These are phyloP conservation scores for Cyprinus carpio DNA, from an alignment of 2,113 vertebrate species.

Conservation along the genomic window DNA sequence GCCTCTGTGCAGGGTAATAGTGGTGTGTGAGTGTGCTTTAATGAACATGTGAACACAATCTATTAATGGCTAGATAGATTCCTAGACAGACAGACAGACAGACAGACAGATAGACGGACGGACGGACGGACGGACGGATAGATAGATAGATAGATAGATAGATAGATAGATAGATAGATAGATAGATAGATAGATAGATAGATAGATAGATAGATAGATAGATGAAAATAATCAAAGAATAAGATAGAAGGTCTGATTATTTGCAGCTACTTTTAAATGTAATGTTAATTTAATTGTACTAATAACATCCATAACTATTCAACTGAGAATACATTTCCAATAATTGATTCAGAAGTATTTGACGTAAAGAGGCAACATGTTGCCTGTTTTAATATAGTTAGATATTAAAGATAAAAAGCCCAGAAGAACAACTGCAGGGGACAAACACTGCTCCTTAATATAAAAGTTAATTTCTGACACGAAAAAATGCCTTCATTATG, in stretches of 20 bases:
- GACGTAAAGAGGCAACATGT: not conserved
- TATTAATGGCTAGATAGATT: not conserved
- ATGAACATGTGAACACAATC: not conserved
- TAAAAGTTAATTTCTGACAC: conserved; percentile 19
- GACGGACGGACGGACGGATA: too few relatives aligned
- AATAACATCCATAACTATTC: not conserved
- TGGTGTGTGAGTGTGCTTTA: not conserved
- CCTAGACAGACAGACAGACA: not conserved
- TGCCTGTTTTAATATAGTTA: not conserved
- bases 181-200: too few relatives aligned
- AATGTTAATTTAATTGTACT: not conserved
- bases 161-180: too few relatives aligned
- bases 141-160: too few relatives aligned
- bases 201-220: too few relatives aligned
- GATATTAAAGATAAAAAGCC: conserved; percentile 6
- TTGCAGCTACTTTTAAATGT: not conserved
- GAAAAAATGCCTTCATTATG: conserved; percentile 32
- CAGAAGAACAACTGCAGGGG: conserved; percentile 1
- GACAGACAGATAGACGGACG: too few relatives aligned
- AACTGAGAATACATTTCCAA: not conserved
- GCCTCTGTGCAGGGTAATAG: conserved; percentile 54
- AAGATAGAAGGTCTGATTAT: not conserved
- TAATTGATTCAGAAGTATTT: not conserved
- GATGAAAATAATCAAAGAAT: too few relatives aligned
- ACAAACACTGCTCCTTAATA: conserved; percentile 10